Percentiles rank a stretch among this genome's conserved stretches.
Evolutionary conservation across 2,113 vertebrate genomes (phyloP).

Genomic region (Nesogale talazaci): DNA sequence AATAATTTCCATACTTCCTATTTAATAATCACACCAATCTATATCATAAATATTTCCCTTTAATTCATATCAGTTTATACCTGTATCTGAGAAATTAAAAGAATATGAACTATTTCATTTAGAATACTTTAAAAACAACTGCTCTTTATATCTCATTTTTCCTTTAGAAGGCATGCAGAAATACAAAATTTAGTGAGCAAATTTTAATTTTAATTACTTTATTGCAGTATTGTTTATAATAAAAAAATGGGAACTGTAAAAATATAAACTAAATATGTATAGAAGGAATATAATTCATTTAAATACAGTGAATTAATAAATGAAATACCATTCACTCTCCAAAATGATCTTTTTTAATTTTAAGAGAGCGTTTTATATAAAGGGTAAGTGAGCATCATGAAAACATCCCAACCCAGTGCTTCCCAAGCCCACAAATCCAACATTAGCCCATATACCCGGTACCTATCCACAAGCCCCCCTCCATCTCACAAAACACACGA

Average conservation of each 20-base stretch:
- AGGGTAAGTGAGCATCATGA: too few species aligned
- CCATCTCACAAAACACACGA: too few species aligned
- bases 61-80: constrained; percentile 27
- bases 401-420: too few species aligned
- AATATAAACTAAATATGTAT: background rate
- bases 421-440: too few species aligned
- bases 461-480: too few species aligned
- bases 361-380: too few species aligned
- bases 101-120: background rate
- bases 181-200: constrained; percentile 44
- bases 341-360: too few species aligned
- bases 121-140: background rate
- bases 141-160: constrained; percentile 36
- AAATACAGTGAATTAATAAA: background rate
- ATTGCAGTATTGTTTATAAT: background rate
- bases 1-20: constrained; percentile 30
- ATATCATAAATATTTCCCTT: constrained; percentile 37
- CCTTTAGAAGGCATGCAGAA: too few species aligned
- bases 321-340: background rate
- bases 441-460: too few species aligned
- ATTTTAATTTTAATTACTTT: constrained; percentile 41
- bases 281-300: constrained; percentile 21
- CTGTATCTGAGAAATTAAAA: constrained; percentile 28
- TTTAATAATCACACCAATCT: constrained; percentile 25
- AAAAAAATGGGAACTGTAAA: background rate